These are phyloP conservation scores for Xanthorhoe spadicearia DNA, from an alignment of 2,888 invertebrate species.

Conservation along the genomic window DNA sequence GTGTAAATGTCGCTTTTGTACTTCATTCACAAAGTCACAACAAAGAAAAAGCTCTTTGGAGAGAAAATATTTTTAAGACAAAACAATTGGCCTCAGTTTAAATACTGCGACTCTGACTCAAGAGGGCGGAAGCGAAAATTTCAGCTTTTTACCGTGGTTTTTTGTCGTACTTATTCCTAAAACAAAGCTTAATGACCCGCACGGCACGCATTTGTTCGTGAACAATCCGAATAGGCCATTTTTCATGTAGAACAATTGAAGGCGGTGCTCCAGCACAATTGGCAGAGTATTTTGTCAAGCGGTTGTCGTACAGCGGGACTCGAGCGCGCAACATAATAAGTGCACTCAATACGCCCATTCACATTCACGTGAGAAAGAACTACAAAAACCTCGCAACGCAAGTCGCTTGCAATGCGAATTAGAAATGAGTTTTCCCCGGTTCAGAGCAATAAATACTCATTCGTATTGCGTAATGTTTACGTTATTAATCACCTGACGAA, in stretches of 20 bases:
- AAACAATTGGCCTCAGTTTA: conserved; percentile 72
- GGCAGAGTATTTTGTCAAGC: conserved; percentile 83
- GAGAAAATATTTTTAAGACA: conserved; percentile 58
- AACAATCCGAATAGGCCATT: conserved; percentile 84
- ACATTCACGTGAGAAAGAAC: conserved; percentile 36
- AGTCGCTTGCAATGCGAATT: conserved; percentile 13
- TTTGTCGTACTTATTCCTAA: conserved; percentile 80
- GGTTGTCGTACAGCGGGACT: conserved; percentile 74
- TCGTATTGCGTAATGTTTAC: conserved; percentile 52
- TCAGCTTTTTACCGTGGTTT: conserved; percentile 73
- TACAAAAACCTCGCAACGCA: conserved; percentile 9
- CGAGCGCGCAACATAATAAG: conserved; percentile 70
- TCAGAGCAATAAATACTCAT: conserved; percentile 33
- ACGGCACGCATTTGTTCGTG: conserved; percentile 83
- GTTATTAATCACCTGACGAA: conserved; percentile 75
- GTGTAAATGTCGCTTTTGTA: conserved; percentile 48
- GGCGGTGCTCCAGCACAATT: conserved; percentile 82
- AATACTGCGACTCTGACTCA: conserved; percentile 66
- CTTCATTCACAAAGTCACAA: conserved; percentile 42
- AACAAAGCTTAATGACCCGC: conserved; percentile 84
- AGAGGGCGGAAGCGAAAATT: conserved; percentile 75
- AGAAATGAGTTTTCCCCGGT: conserved; percentile 16
- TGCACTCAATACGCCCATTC: conserved; percentile 67
- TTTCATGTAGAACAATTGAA: conserved; percentile 83
- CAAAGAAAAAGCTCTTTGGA: conserved; percentile 49